Percentiles rank a stretch among this genome's conserved stretches.
These are phyloP conservation scores for Drymodes brunneopygia DNA, from an alignment of 2,113 vertebrate genomes.

Conservation along the genomic window DNA sequence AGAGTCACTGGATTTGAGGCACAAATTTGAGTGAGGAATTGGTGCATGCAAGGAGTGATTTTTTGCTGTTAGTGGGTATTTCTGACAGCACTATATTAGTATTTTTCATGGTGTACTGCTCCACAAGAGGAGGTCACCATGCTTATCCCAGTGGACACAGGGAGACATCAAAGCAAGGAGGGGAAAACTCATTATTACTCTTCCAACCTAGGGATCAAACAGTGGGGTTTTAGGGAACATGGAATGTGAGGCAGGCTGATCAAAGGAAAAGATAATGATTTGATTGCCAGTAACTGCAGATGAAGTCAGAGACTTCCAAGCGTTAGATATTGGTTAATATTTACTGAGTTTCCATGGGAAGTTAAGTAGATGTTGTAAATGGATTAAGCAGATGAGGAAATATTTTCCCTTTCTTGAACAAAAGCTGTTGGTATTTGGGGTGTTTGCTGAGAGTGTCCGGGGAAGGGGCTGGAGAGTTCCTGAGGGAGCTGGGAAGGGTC, in stretches of 20 bases:
- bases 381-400: not conserved
- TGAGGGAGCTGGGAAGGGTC: not conserved
- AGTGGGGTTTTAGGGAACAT: not conserved
- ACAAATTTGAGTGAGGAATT: not conserved
- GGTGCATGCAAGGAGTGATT: not conserved
- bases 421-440: not conserved
- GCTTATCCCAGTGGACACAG: not conserved
- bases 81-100: not conserved
- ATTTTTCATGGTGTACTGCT: not conserved
- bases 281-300: not conserved
- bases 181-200: not conserved
- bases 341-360: not conserved
- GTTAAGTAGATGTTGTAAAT: not conserved
- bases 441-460: not conserved
- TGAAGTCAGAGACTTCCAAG: not conserved
- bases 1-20: not conserved
- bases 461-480: not conserved
- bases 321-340: not conserved
- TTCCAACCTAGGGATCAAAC: not conserved
- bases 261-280: not conserved
- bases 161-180: not conserved
- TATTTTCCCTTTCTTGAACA: not conserved
- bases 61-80: not conserved
- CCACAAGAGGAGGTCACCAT: not conserved
- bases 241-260: not conserved